These are phyloP conservation scores for Podiceps cristatus DNA, from an alignment of 2,113 vertebrate species.

Conservation along the genomic window DNA sequence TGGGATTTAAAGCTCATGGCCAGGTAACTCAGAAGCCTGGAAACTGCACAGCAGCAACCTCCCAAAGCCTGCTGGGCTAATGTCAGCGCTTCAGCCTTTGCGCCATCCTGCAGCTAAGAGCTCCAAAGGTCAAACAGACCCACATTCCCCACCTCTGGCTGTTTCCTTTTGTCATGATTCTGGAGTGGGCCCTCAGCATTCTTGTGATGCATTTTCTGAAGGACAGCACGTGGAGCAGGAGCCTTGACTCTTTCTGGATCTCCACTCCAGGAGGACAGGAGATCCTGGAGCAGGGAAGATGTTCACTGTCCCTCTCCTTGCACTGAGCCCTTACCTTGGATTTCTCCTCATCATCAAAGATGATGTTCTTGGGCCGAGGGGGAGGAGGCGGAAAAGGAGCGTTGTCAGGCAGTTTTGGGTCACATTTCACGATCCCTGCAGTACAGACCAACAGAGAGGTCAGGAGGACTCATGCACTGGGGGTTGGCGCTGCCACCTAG, in stretches of 20 bases:
- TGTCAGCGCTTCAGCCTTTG: not conserved
- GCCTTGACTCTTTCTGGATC: not conserved
- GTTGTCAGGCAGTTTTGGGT: constrained; percentile 89
- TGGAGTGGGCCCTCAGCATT: not conserved
- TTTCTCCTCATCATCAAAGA: constrained; percentile 98
- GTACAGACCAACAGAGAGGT: not conserved
- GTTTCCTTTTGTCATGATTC: not conserved
- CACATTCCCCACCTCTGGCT: not conserved
- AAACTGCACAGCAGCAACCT: not conserved
- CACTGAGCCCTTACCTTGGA: constrained; percentile 87
- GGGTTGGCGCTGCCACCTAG: not conserved
- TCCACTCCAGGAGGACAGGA: not conserved
- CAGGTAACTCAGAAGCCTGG: not conserved
- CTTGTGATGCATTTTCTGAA: not conserved
- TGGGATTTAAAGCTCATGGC: not conserved
- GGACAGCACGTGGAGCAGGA: not conserved
- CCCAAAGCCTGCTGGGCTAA: not conserved
- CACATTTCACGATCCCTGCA: constrained; percentile 93
- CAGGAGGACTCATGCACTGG: not conserved
- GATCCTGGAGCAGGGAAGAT: not conserved
- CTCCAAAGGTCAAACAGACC: constrained; percentile 7
- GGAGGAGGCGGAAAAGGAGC: constrained; percentile 81
- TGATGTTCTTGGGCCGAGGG: constrained; percentile 87
- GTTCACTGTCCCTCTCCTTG: not conserved
- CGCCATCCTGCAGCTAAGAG: not conserved